Evolutionary conservation across 2,797 vertebrate genomes (phyloP), one percentile per base, ranked within the genome.

Genomic region (Tokudaia muenninki): DNA sequence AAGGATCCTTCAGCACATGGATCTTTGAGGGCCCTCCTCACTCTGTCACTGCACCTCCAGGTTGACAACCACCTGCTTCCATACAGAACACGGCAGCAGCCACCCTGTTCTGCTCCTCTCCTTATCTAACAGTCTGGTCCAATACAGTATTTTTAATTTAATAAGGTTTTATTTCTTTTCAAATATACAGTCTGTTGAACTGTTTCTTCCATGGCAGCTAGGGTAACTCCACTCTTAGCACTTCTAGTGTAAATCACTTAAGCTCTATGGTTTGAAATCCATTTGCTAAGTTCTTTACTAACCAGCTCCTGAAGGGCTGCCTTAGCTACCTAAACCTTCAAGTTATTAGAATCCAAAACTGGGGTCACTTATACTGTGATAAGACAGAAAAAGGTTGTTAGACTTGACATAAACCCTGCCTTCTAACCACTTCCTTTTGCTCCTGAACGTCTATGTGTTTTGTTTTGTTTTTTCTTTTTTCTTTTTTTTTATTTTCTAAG

Each of bases 361-460:
- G 94, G 99, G 99, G 93, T 99, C 99, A 98, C 99, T 6, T 3
- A 57, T n/a, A 57, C 99, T 99, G 98, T 99, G 99, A 98, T 99
- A 99, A 94, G 99, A 99, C 97, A 99, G 98, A 65, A 99, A 99
- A 63, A 99, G 97, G 98, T 99, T 99, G 99, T 99, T 99, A 96
- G 7, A 99, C 98, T 99, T 99, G 98, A 99, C 99, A 98, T 99
- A 99, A 96, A 99, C 99, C 98, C 99, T 99, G 95, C 99, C 99
- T 97, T 99, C 99, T 98, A 99, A 99, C 99, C 99, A 99, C 99
- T 99, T 99, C 98, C 99, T 99, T 98, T 99, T 99, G 94, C 99
- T 99, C 92, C 99, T 99, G 3, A 99, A 99, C 95, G 99, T 99
- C 97, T 99, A 99, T 89, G 99, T 99, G 77, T 99, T 96, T 99